Base-by-base conservation (phyloP, 2,888 invertebrate genomes). In the Thymelicus acteon region DNA sequence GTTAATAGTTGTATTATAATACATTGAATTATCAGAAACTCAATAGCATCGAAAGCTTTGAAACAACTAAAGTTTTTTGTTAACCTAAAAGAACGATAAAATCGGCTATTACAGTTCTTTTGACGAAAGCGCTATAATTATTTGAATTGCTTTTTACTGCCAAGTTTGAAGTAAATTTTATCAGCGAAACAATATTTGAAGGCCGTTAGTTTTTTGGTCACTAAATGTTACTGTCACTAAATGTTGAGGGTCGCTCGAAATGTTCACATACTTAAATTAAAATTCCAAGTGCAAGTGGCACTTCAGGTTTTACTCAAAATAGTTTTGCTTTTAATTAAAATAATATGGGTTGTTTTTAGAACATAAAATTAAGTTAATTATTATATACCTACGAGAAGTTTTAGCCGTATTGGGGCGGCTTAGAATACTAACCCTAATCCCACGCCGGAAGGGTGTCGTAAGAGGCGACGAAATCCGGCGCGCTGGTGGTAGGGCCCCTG, bases 121-220 rank as follows among this genome's bases (percentile, higher is more conserved):
- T 60, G 63, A 60, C 64, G 63, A 70, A 63, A 68, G 61, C 67
- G 49, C 64, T 64, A 49, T 70, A 70, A 70, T 70, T 64, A 64
- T 64, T 60, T 60, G 49, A 70, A 70, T 60, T 70, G 69, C 54
- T 63, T 70, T 70, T 70, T 70, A 70, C 70, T 70, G 70, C 70
- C 70, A 70, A 70, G 48, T 70, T 64, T 64, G 40, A 60, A 70
- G 58, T 64, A 12, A 60, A 70, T 70, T 58, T 70, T 48, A 63
- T 64, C 70, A 60, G 40, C 31, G 40, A 58, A 70, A 60, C 47
- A 57, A 44, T 60, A 64, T 64, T 70, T 70, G 64, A 70, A 70
- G 70, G 70, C 49, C 49, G 70, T 49, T 64, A 64, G 69, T 64
- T 64, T 67, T 70, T 64, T 49, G 70, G 63, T 70, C 70, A 64